Evolutionary conservation across 2,888 invertebrate species (phyloP).

Genomic region (Serripes groenlandicus): DNA sequence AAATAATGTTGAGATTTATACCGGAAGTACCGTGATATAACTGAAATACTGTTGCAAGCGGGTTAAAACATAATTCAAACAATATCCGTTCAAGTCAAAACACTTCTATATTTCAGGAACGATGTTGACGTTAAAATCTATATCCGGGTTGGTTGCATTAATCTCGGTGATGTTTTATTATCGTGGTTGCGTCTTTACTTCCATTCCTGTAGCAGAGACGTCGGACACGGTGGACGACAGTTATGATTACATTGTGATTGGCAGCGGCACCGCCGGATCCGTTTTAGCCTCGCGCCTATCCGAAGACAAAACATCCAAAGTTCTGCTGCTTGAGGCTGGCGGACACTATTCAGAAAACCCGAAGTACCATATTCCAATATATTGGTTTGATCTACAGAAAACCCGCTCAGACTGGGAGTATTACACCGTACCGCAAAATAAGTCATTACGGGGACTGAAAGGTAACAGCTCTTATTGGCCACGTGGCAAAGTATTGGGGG

Average conservation of each 20-base stretch:
- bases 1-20: too few relatives aligned
- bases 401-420: constrained; percentile 84
- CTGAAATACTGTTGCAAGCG: not conserved
- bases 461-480: constrained; percentile 22
- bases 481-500: constrained; percentile 30
- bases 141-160: not conserved
- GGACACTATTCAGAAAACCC: constrained; percentile 84
- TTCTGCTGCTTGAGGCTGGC: constrained; percentile 86
- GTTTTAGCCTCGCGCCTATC: constrained; percentile 7
- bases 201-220: not conserved
- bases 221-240: constrained; percentile 2
- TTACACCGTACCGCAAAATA: constrained; percentile 85
- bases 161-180: not conserved
- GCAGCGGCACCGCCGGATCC: not conserved
- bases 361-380: constrained; percentile 86
- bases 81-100: not conserved
- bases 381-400: constrained; percentile 84
- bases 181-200: not conserved
- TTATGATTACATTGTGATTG: constrained; percentile 15
- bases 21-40: not conserved
- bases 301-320: constrained; percentile 60
- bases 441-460: constrained; percentile 52
- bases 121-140: not conserved
- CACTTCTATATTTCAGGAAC: too few relatives aligned
- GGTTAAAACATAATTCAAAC: not conserved